Percentiles rank a stretch among this genome's conserved stretches.
These are phyloP conservation scores for Agriopis marginaria DNA, from an alignment of 2,888 invertebrate species.

Conservation along the genomic window DNA sequence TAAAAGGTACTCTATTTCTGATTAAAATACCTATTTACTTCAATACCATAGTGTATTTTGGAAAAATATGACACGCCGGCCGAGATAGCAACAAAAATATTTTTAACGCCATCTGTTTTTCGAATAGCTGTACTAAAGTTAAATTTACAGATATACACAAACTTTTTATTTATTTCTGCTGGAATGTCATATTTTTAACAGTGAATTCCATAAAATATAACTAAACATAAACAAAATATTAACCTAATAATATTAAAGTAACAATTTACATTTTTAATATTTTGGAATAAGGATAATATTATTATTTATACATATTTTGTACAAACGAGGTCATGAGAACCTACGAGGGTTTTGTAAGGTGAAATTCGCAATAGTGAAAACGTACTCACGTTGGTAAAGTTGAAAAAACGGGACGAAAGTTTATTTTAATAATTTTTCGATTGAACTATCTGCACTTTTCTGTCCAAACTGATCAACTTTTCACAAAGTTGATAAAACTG, in stretches of 20 bases:
- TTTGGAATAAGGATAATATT: slow-evolving; percentile 66
- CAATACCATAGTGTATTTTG: slow-evolving; percentile 32
- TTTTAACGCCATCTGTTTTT: slow-evolving; percentile 31
- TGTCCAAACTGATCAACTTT: no score
- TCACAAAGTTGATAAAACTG: no score
- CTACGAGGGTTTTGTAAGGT: not conserved
- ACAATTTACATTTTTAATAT: slow-evolving; percentile 58
- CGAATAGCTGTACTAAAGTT: slow-evolving; percentile 10
- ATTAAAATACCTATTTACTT: slow-evolving; percentile 33
- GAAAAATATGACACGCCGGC: slow-evolving; percentile 28
- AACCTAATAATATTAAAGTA: slow-evolving; percentile 37
- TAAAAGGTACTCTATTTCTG: slow-evolving; percentile 42
- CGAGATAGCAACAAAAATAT: slow-evolving; percentile 14
- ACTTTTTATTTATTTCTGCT: not conserved
- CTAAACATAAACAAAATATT: slow-evolving; percentile 10
- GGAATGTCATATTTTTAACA: slow-evolving; percentile 15
- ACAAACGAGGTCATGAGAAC: not conserved
- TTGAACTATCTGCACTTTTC: no score
- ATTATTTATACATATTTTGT: not conserved
- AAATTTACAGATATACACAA: not conserved
- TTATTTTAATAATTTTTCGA: no score
- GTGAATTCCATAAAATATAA: slow-evolving; percentile 2
- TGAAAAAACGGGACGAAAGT: no score
- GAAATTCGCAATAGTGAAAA: not conserved
- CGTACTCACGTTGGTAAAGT: not conserved